Evolutionary conservation across 2,797 vertebrate genomes (phyloP).

Genomic region (Pyrrhura leucotis): DNA sequence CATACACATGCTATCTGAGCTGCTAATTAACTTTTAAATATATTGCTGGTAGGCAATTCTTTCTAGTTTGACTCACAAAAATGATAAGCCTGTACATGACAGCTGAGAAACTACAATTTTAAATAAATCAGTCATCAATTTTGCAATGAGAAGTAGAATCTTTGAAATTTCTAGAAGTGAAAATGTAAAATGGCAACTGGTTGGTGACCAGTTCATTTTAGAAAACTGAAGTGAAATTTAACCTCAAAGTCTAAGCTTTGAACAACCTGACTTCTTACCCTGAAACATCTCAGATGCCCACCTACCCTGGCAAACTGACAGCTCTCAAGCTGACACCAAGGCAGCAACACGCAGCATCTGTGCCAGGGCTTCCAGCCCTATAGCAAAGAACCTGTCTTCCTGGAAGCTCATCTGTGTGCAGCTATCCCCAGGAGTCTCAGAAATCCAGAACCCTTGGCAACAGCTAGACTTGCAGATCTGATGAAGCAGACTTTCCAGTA

Average conservation of each 20-base stretch:
- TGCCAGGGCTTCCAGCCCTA: neutral
- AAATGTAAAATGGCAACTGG: neutral
- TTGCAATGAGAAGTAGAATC: neutral
- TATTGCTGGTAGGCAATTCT: neutral
- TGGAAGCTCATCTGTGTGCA: rapidly evolving
- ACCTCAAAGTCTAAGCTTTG: neutral
- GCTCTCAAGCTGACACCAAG: neutral
- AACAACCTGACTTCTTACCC: neutral
- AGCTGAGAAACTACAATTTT: neutral
- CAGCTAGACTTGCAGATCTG: rapidly evolving
- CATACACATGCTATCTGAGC: neutral
- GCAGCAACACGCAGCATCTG: rapidly evolving
- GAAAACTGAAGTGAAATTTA: neutral
- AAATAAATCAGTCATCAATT: neutral
- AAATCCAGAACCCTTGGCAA: neutral
- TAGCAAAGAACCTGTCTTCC: neutral
- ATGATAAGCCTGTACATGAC: neutral
- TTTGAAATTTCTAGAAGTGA: neutral
- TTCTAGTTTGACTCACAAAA: neutral
- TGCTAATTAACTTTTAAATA: neutral
- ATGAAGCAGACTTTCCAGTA: neutral
- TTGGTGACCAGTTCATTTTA: neutral
- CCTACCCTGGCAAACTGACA: neutral
- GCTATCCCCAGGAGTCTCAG: neutral
- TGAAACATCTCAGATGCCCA: neutral